Base-by-base conservation (phyloP, 2,888 invertebrate genomes). In the Chrysina gloriosa region DNA sequence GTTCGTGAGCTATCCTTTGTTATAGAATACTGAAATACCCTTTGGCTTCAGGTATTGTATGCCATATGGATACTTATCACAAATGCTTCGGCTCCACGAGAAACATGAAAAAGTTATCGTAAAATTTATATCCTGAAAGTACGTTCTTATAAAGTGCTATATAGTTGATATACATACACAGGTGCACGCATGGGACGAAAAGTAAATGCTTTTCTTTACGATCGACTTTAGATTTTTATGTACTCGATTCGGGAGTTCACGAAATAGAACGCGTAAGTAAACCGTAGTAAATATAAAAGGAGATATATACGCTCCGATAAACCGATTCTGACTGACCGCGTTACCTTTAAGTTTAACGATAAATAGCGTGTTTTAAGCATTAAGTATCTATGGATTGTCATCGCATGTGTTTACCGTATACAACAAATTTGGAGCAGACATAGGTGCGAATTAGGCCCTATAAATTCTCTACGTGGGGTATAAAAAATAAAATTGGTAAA, bases 121-220 rank as follows among this genome's bases (percentile, higher is more conserved):
- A 52, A 52, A 52, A 31, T 52, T 52, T 52, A 52, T 52, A 31
- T 31, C 52, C 16, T 31, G 31, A 6, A 31, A 52, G 31, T 52
- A 52, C 16, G 52, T 52, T 52, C 52, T 52, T 52, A 45, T 45
- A 52, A 52, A 31, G 19, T 52, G 31, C 31, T 52, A 52, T 52
- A 16, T 31, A 52, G 31, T 52, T 31, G 31, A 31, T 31, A 52
- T 19, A 52, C 31, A 52, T 52, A 16, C 9, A 23, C 11, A 27
- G 14, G 52, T 45, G 21, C n/a, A 19, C 19, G 45, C 19, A 19
- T 14, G 31, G 7, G 16, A 31, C 31, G 31, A 52, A 52, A 9
- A 34, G 31, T 31, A 19, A 34, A 31, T 19, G 52, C 31, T 27
- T 31, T 52, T 52, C n/a, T 52, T 52, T 52, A 52, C 7, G 52